A percentile compares a stretch with the other conserved stretches of the same genome.
These are phyloP conservation scores for Cathartes aura DNA, from an alignment of 2,113 vertebrate species.

Conservation along the genomic window DNA sequence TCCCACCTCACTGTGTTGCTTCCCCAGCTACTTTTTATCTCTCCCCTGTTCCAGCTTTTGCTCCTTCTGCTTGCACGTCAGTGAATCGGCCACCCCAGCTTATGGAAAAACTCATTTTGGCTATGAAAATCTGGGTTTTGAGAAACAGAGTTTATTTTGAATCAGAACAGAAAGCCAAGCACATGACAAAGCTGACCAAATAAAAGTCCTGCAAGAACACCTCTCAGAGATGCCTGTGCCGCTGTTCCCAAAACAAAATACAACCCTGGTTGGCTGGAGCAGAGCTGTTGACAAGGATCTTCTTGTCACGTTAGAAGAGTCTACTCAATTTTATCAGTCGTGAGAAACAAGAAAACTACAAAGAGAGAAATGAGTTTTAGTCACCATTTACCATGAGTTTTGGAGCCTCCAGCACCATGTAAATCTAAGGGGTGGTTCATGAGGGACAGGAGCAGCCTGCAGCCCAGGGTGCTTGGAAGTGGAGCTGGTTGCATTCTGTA, in stretches of 20 bases:
- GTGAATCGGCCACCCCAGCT: not conserved
- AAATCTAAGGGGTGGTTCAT: not conserved
- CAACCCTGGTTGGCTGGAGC: not conserved
- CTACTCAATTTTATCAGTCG: not conserved
- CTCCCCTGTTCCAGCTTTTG: not conserved
- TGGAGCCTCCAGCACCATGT: not conserved
- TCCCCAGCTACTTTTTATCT: not conserved
- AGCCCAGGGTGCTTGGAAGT: not conserved
- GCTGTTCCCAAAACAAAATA: not conserved
- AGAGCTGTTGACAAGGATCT: not conserved
- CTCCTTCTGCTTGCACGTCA: not conserved
- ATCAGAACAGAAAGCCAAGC: not conserved
- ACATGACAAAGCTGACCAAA: not conserved
- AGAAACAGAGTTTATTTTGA: not conserved
- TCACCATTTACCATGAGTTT: not conserved
- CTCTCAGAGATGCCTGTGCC: fast-evolving
- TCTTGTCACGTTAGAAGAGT: not conserved
- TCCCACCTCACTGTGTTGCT: not conserved
- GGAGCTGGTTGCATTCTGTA: not conserved
- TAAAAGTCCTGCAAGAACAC: not conserved
- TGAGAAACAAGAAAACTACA: not conserved
- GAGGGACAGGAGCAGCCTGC: not conserved
- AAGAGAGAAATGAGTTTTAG: not conserved
- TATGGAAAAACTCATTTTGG: not conserved
- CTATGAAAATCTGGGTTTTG: not conserved